These are phyloP conservation scores for Apotomis turbidana DNA, from an alignment of 2,888 invertebrate species.

Conservation along the genomic window DNA sequence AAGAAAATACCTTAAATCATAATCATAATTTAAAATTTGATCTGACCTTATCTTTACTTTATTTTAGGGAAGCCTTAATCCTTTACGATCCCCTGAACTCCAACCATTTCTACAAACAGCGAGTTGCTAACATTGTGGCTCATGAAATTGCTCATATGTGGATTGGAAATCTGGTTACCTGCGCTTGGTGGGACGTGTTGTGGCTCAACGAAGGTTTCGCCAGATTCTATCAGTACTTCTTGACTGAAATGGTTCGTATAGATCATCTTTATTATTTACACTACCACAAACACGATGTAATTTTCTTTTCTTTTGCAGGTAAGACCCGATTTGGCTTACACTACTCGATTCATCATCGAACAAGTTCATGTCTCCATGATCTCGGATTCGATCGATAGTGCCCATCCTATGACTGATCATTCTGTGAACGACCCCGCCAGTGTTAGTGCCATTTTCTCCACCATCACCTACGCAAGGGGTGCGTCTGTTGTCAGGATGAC, in stretches of 20 bases:
- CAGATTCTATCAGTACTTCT: constrained; percentile 87
- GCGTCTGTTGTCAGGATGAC: constrained; percentile 87
- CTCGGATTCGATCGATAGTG: constrained; percentile 81
- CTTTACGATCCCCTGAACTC: constrained; percentile 75
- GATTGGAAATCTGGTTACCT: constrained; percentile 91
- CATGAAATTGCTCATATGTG: constrained; percentile 94
- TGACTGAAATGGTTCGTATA: constrained; percentile 75
- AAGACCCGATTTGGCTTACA: constrained; percentile 64
- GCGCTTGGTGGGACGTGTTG: constrained; percentile 89
- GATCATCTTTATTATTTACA: too few relatives aligned
- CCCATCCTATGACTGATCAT: constrained; percentile 84
- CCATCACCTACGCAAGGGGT: constrained; percentile 88
- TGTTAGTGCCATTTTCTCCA: constrained; percentile 85
- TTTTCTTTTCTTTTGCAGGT: constrained; percentile 54
- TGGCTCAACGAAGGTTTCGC: constrained; percentile 90
- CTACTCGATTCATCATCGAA: constrained; percentile 85
- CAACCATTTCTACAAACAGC: constrained; percentile 84
- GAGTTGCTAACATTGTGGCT: constrained; percentile 86
- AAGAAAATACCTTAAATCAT: too few relatives aligned
- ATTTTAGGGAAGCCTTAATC: constrained; percentile 81
- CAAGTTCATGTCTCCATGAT: constrained; percentile 86
- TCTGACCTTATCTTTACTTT: not conserved
- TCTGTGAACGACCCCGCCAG: constrained; percentile 82
- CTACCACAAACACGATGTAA: not conserved
- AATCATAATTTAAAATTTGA: too few relatives aligned